Percentiles rank a stretch among this genome's conserved stretches.
Evolutionary conservation across 1,140 invertebrate genomes (phyloP).

Genomic region (Drosophila erecta): DNA sequence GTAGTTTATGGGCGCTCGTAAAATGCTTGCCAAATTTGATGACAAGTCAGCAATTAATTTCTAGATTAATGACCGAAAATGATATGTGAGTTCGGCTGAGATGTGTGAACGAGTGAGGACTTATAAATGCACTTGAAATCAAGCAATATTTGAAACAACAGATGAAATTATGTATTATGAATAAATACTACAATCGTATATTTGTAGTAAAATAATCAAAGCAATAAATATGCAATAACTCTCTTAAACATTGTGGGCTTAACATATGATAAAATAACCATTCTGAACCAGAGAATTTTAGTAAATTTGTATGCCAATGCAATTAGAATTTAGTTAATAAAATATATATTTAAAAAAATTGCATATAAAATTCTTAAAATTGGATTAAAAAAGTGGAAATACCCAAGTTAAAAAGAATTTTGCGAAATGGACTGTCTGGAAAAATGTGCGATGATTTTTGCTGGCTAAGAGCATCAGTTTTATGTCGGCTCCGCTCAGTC

Average conservation of each 20-base stretch:
- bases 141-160: too few relatives aligned
- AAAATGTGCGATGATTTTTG: constrained; percentile 31
- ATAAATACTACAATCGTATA: too few relatives aligned
- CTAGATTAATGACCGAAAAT: constrained; percentile 17
- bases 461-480: constrained; percentile 20
- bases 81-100: constrained; percentile 1
- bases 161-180: not conserved
- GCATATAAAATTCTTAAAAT: not conserved
- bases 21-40: constrained; percentile 62
- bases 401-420: constrained; percentile 3
- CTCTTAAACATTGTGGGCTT: too few relatives aligned
- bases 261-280: too few relatives aligned
- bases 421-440: not conserved
- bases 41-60: constrained; percentile 69
- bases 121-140: constrained; percentile 22
- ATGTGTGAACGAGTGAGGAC: constrained; percentile 15
- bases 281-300: too few relatives aligned
- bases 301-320: too few relatives aligned
- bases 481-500: constrained; percentile 7
- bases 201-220: too few relatives aligned
- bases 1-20: constrained; percentile 64
- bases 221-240: too few relatives aligned
- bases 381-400: not conserved
- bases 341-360: too few relatives aligned
- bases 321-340: too few relatives aligned